Base-by-base conservation (phyloP, 1,140 invertebrate genomes). In the Aphelinus certus region DNA sequence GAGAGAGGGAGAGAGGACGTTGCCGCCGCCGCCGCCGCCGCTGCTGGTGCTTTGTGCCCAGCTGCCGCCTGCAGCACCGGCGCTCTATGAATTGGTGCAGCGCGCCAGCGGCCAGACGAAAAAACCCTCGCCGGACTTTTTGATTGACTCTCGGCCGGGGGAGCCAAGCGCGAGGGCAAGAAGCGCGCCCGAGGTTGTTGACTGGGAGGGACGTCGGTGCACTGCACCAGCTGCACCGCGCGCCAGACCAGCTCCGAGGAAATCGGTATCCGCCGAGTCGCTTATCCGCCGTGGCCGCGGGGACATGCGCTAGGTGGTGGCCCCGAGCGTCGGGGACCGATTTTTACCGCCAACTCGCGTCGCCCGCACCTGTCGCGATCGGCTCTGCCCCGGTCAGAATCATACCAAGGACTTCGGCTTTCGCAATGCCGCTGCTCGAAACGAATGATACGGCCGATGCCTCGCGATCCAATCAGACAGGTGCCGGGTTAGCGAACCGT, bases 51-150 rank as follows among this genome's bases (percentile, higher is more conserved):
- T 79, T 77, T 80, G 75, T 76, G 76, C 81, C 79, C 79, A 78
- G 76, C 76, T 79, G 77, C 79, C 77, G 79, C 80, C 78, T 78
- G 26, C 26, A 26, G 26, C 26, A 26, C 83, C 80, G 83, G 77
- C 79, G 81, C 81, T 84, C 84, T 84, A 87, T 83, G 82, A 87
- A 86, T 86, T 85, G 85, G 85, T 86, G 82, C 83, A 26, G 49
- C 6, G 49, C 51, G 56, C 51, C 7, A 45, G 49, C 53, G 43
- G 2, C 1, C 55, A 46, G 63, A 42, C 62, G 55, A 66, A 66
- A 71, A 71, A 71, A 71, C 61, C 9, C 70, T 42, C 62, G 62
- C 66, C 66, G 73, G 73, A 75, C 73, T 75, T 75, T 75, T 75
- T 75, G 73, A 75, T 75, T 75, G 73, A 75, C 64, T 75, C 60